phyloP scores from a whole-genome alignment of 2,113 vertebrate species.

The Dipodomys merriami region DNA sequence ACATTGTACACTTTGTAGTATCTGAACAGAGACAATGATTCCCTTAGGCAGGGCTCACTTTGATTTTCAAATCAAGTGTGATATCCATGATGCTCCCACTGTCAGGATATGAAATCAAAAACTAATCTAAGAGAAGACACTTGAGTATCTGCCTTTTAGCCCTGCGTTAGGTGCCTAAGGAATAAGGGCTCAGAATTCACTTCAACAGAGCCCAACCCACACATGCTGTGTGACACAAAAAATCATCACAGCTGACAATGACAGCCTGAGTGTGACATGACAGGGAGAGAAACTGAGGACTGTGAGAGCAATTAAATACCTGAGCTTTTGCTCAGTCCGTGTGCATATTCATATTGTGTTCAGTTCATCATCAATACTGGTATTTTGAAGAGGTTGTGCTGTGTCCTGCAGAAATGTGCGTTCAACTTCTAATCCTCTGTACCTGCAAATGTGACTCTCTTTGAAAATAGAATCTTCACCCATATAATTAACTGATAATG shows the following conservation, averaged over 20 bases:
- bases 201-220: neutral
- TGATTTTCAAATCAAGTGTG: slow-evolving; percentile 58
- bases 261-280: neutral
- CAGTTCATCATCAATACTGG: neutral
- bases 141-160: slow-evolving; percentile 25
- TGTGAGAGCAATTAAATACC: neutral
- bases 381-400: neutral
- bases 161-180: neutral
- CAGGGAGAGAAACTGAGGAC: neutral
- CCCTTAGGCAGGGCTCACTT: slow-evolving; percentile 41
- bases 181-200: neutral
- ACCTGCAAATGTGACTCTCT: neutral
- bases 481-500: neutral
- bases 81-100: neutral
- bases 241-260: neutral
- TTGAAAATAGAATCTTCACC: neutral
- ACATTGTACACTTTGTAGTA: neutral
- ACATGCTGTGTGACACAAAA: neutral
- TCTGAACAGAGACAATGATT: slow-evolving; percentile 21
- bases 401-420: neutral
- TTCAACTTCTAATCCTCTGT: neutral
- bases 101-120: slow-evolving; percentile 7
- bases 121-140: slow-evolving; percentile 45
- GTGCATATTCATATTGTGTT: neutral
- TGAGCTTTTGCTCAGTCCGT: neutral